Percentiles rank a stretch among this genome's conserved stretches.
phyloP scores from a whole-genome alignment of 2,113 vertebrate genomes.

The Potamarius usumacintae region DNA sequence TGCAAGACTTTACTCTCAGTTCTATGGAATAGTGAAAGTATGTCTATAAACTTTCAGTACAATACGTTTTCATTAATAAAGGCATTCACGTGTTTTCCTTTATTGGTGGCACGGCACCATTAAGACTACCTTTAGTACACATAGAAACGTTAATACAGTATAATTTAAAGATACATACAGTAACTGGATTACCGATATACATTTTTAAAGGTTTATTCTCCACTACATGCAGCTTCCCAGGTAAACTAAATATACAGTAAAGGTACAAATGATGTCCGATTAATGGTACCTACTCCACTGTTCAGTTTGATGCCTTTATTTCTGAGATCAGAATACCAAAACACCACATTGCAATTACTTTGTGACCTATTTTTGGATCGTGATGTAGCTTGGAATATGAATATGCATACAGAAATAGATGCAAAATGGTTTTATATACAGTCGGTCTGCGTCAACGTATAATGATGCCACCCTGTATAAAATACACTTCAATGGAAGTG shows the following conservation, averaged over 20 bases:
- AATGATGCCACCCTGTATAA: not conserved
- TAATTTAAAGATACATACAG: not conserved
- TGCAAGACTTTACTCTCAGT: not conserved
- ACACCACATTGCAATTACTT: not conserved
- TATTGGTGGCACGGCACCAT: not conserved
- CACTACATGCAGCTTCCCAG: not conserved
- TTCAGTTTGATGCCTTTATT: not conserved
- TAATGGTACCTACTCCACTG: not conserved
- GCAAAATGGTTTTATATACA: not conserved
- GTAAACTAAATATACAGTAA: not conserved
- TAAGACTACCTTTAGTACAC: not conserved
- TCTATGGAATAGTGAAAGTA: not conserved
- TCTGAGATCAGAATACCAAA: too few relatives aligned
- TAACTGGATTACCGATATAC: not conserved
- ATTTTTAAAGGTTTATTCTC: not conserved
- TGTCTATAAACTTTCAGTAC: not conserved
- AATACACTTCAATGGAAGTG: not conserved
- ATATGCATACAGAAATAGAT: not conserved
- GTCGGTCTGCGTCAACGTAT: not conserved
- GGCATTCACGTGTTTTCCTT: not conserved
- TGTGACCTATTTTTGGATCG: not conserved
- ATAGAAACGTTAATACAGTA: not conserved
- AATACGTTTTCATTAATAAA: not conserved
- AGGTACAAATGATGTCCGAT: not conserved
- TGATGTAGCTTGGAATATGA: not conserved